A percentile compares a stretch with the other conserved stretches of the same genome.
Evolutionary conservation across 2,113 vertebrate genomes (phyloP).

Genomic region (Caranx melampygus): DNA sequence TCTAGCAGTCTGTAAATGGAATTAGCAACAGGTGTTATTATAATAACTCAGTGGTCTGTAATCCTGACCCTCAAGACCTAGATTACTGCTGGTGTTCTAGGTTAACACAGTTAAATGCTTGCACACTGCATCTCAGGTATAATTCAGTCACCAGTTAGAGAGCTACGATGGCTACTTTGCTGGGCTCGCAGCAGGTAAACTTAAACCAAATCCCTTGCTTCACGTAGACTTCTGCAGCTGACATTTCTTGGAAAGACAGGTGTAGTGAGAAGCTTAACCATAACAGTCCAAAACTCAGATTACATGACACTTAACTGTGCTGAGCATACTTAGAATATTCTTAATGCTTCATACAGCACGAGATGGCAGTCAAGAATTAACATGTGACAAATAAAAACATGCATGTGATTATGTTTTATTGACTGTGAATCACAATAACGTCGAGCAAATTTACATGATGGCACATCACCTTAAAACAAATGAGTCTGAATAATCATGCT

Average conservation of each 20-base stretch:
- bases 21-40: conserved; percentile 17
- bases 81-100: conserved; percentile 21
- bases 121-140: background rate
- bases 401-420: conserved; percentile 31
- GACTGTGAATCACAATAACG: conserved; percentile 21
- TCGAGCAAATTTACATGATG: conserved; percentile 14
- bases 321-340: background rate
- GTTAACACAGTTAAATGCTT: background rate
- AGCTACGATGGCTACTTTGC: background rate
- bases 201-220: background rate
- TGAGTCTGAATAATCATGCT: conserved; percentile 35
- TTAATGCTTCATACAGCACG: conserved; percentile 15
- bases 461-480: conserved; percentile 30
- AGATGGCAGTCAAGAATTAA: conserved; percentile 4
- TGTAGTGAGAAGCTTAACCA: background rate
- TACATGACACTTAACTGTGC: background rate
- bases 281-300: conserved; percentile 1
- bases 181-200: conserved; percentile 4
- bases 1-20: conserved; percentile 26
- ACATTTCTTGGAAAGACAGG: background rate
- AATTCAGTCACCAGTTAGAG: background rate
- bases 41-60: conserved; percentile 19
- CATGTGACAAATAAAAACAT: conserved; percentile 30
- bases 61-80: conserved; percentile 18
- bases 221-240: background rate